phyloP scores from a whole-genome alignment of 2,888 invertebrate species.

The Hypercompe scribonia region DNA sequence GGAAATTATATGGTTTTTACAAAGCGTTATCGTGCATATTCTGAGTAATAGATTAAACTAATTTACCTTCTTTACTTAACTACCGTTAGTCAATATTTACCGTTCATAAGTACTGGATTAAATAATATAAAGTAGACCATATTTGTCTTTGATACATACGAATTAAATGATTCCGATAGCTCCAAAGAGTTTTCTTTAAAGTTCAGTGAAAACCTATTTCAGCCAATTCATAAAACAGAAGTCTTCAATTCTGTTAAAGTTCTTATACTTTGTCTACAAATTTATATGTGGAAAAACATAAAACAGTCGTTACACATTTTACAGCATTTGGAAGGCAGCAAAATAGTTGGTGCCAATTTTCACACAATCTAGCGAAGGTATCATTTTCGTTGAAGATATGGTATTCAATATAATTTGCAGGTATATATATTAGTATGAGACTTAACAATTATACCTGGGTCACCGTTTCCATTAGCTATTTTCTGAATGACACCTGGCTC shows the following conservation, averaged over 20 bases:
- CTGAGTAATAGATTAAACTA: neutral
- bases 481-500: neutral
- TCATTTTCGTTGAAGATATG: neutral
- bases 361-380: neutral
- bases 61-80: slow-evolving; percentile 1
- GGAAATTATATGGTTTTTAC: neutral
- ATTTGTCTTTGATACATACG: neutral
- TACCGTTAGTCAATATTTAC: slow-evolving; percentile 3
- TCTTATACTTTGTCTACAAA: too few relatives aligned
- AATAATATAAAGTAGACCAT: neutral
- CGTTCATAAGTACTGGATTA: neutral
- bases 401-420: neutral
- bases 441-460: too few relatives aligned
- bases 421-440: too few relatives aligned
- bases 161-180: neutral
- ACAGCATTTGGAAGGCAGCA: too few relatives aligned
- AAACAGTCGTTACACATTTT: too few relatives aligned
- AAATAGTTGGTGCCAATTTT: neutral
- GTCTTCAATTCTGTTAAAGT: neutral
- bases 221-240: neutral
- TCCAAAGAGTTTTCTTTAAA: neutral
- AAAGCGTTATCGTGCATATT: neutral
- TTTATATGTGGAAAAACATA: too few relatives aligned
- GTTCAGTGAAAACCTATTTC: neutral
- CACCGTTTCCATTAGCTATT: neutral